phyloP scores from a whole-genome alignment of 1,140 invertebrate genomes.

The Elysia chlorotica region DNA sequence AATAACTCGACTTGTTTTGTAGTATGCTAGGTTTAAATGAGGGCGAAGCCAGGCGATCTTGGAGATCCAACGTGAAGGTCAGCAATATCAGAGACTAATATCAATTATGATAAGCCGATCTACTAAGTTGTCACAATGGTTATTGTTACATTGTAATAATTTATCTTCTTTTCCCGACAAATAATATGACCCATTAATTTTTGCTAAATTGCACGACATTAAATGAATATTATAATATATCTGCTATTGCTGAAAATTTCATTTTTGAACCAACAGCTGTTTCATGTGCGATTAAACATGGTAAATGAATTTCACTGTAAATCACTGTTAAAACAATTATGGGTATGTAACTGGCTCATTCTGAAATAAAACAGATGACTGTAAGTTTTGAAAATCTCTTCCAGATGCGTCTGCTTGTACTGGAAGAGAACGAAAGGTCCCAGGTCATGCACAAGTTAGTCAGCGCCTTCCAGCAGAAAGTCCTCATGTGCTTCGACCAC shows the following conservation, averaged over 20 bases:
- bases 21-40: no score
- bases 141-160: no score
- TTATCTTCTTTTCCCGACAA: no score
- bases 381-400: background rate
- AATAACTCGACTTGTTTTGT: no score
- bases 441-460: constrained; percentile 46
- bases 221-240: background rate
- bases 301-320: background rate
- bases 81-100: no score
- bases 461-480: constrained; percentile 49
- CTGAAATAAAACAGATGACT: background rate
- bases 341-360: background rate
- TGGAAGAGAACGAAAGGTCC: constrained; percentile 45
- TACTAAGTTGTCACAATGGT: no score
- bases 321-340: background rate
- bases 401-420: constrained; percentile 41
- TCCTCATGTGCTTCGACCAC: constrained; percentile 38
- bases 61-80: no score
- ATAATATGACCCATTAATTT: no score
- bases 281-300: background rate
- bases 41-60: no score
- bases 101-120: no score
- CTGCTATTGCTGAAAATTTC: background rate
- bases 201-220: no score
- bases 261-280: background rate